Evolutionary conservation across 2,888 invertebrate genomes (phyloP).

Genomic region (Dendrolimus houi): DNA sequence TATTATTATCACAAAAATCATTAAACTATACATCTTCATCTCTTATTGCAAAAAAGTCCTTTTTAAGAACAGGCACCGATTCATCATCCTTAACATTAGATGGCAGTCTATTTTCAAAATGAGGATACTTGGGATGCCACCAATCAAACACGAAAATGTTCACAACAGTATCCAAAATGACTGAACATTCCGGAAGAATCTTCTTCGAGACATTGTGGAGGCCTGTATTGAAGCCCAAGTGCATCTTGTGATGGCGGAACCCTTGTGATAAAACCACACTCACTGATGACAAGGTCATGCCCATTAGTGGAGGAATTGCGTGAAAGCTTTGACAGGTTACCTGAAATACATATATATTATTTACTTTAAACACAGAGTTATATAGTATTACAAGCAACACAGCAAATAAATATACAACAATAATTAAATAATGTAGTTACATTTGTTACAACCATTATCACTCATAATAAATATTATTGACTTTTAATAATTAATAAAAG

Average conservation of each 20-base stretch:
- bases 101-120: conserved; percentile 38
- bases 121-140: conserved; percentile 42
- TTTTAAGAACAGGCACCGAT: conserved; percentile 37
- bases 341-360: conserved; percentile 33
- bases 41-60: conserved; percentile 36
- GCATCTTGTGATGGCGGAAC: conserved; percentile 69
- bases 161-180: conserved; percentile 46
- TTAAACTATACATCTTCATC: conserved; percentile 16
- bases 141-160: conserved; percentile 41
- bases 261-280: conserved; percentile 72
- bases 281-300: conserved; percentile 74
- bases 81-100: conserved; percentile 34
- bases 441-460: background rate
- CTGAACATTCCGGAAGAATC: conserved; percentile 40
- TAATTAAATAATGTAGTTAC: background rate
- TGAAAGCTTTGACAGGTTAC: conserved; percentile 74
- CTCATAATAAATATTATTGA: background rate
- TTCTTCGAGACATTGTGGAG: conserved; percentile 33
- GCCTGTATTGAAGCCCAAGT: conserved; percentile 67
- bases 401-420: no score
- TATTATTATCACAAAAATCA: conserved; percentile 17
- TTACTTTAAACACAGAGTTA: no score
- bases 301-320: conserved; percentile 76
- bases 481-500: no score
- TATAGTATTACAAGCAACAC: no score